Evolutionary conservation across 2,888 invertebrate species (phyloP).

Genomic region (Eupeodes latifasciatus): DNA sequence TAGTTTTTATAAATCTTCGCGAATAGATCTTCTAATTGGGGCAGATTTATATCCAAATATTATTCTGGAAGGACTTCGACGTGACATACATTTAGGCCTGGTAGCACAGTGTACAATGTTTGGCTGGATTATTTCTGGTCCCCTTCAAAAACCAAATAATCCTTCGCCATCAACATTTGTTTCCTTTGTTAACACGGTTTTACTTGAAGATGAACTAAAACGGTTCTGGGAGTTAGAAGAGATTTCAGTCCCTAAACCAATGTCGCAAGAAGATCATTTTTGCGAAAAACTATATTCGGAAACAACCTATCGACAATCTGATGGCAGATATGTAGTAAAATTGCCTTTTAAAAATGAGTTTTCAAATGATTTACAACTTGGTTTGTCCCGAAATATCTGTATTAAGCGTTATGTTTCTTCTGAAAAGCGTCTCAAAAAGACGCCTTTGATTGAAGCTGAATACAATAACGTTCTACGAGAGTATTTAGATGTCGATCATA

Average conservation of each 20-base stretch:
- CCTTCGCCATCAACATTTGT: background rate
- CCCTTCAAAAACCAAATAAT: background rate
- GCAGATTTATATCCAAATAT: slow-evolving; percentile 27
- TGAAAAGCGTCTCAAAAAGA: slow-evolving; percentile 7
- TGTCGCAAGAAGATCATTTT: background rate
- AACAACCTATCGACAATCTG: slow-evolving; percentile 1
- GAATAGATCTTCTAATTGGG: slow-evolving; percentile 31
- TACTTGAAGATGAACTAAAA: slow-evolving; percentile 9
- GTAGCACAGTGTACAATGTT: slow-evolving; percentile 17
- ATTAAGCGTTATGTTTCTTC: background rate
- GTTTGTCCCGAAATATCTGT: background rate
- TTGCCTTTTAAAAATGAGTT: slow-evolving; percentile 22
- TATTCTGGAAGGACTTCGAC: background rate
- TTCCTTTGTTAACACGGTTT: slow-evolving; percentile 2
- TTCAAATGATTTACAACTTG: slow-evolving; percentile 1
- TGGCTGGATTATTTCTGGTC: slow-evolving; percentile 19
- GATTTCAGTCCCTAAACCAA: background rate
- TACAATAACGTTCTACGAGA: slow-evolving; percentile 16
- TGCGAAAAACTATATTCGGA: slow-evolving; percentile 1
- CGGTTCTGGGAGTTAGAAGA: slow-evolving; percentile 38
- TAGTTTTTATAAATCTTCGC: slow-evolving; percentile 7
- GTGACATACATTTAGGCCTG: background rate
- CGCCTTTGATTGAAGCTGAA: background rate
- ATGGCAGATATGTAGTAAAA: slow-evolving; percentile 32
- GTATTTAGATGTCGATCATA: slow-evolving; percentile 22